phyloP scores from a whole-genome alignment of 2,113 vertebrate genomes.

The Scatophagus argus region DNA sequence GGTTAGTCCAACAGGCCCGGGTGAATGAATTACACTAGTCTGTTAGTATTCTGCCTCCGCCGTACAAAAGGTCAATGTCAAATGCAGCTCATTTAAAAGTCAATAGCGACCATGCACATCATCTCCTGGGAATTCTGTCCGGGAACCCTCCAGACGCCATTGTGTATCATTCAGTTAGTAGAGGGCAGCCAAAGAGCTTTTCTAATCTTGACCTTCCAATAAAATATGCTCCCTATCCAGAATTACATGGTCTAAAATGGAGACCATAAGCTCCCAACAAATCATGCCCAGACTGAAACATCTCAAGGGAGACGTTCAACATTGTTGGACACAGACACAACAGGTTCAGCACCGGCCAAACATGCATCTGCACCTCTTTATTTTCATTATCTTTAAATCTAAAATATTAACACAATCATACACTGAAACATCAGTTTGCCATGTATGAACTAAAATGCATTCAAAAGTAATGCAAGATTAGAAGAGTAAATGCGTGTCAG shows the following conservation, averaged over 20 bases:
- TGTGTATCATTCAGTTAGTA: conserved; percentile 81
- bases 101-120: conserved; percentile 82
- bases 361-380: conserved; percentile 1
- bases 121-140: conserved; percentile 82
- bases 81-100: conserved; percentile 86
- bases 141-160: conserved; percentile 78
- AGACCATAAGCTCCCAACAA: conserved; percentile 81
- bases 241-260: conserved; percentile 81
- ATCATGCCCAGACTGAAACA: conserved; percentile 65
- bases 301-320: conserved; percentile 72
- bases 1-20: conserved; percentile 64
- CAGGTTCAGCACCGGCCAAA: conserved; percentile 50
- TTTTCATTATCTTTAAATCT: conserved; percentile 30
- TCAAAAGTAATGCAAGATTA: conserved; percentile 6
- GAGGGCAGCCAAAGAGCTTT: conserved; percentile 79
- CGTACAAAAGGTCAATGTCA: conserved; percentile 85
- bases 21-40: conserved; percentile 80
- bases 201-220: conserved; percentile 84
- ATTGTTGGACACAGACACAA: conserved; percentile 61
- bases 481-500: not conserved
- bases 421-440: not conserved
- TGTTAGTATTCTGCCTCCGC: conserved; percentile 82
- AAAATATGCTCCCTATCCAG: conserved; percentile 82
- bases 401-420: not conserved
- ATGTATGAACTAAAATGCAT: not conserved